Evolutionary conservation across 2,888 invertebrate genomes (phyloP), one percentile per base, ranked within the genome.

Genomic region (Agrochola macilenta): DNA sequence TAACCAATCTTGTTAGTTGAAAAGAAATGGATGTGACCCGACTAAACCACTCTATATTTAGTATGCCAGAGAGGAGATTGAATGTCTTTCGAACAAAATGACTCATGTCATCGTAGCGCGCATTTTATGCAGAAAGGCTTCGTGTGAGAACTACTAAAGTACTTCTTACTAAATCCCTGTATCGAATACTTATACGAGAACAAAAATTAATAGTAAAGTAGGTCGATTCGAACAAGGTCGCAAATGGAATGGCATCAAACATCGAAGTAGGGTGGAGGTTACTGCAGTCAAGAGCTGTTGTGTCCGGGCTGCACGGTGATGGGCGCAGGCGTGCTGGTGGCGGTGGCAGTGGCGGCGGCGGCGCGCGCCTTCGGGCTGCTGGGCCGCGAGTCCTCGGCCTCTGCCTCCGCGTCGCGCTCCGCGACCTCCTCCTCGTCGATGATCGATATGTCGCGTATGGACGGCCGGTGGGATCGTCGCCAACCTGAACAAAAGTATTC

Each of bases 391-490:
- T 87, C 82, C 7, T 90, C 89, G 2, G 88, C 91, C 69, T 94
- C 93, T 1, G 90, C 92, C 85, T 96, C 97, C 23, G 93, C 94
- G 83, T 96, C 96, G 8, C 94, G 93, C 81, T 98, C 98, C 43
- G 97, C 97, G 85, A 98, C 97, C 86, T 98, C 98, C 89, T 98
- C 98, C 91, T 98, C 98, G 90, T 98, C 98, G 92, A 98, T 98
- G 93, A 99, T 98, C 84, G 98, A 98, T 82, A 99, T 98, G 93
- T 98, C 98, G 69, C 98, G 97, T 76, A 99, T 98, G 0, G 98
- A 98, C 7, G 98, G 98, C 80, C 98, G 97, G 91, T 98, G 98
- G 69, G 98, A 98, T 85, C 98, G 97, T 30, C 98, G 97, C 98
- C 98, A 98, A 77, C 98, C 98, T 95, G 90, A 1, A 86, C 75